A percentile compares a stretch with the other conserved stretches of the same genome.
Conservation (phyloP, 2,797 vertebrate genomes). For the Coreius guichenoti region DNA sequence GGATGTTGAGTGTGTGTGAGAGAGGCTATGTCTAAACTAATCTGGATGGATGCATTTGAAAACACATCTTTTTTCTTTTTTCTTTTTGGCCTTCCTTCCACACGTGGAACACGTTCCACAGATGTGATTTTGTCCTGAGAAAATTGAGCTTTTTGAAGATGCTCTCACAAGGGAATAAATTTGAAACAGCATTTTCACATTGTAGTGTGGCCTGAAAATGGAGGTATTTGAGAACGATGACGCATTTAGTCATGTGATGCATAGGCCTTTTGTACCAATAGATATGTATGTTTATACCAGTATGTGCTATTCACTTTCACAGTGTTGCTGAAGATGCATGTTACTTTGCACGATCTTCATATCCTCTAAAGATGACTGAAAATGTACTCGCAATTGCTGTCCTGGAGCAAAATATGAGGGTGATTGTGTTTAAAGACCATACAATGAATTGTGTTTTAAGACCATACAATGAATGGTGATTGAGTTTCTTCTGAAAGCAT, state of each 20-base stretch:
- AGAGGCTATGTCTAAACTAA: background rate
- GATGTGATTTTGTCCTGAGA: background rate
- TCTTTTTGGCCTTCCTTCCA: background rate
- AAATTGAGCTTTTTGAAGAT: background rate
- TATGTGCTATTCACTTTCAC: background rate
- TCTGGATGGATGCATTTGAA: background rate
- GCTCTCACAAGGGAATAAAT: background rate
- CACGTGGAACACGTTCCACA: too few species aligned
- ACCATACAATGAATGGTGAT: background rate
- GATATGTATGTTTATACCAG: background rate
- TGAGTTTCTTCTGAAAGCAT: background rate
- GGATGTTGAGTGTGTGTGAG: background rate
- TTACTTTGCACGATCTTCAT: background rate
- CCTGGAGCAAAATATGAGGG: background rate
- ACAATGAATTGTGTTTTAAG: too few species aligned
- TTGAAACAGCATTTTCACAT: background rate
- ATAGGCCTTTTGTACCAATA: background rate
- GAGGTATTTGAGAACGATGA: background rate
- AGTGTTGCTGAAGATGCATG: background rate
- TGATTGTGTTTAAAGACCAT: too few species aligned
- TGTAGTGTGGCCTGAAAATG: background rate
- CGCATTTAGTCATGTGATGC: background rate
- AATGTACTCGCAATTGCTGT: background rate
- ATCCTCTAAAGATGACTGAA: background rate
- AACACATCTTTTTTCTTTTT: background rate